These are phyloP conservation scores for Neotragus moschatus DNA, from an alignment of 2,113 vertebrate genomes.

Conservation along the genomic window DNA sequence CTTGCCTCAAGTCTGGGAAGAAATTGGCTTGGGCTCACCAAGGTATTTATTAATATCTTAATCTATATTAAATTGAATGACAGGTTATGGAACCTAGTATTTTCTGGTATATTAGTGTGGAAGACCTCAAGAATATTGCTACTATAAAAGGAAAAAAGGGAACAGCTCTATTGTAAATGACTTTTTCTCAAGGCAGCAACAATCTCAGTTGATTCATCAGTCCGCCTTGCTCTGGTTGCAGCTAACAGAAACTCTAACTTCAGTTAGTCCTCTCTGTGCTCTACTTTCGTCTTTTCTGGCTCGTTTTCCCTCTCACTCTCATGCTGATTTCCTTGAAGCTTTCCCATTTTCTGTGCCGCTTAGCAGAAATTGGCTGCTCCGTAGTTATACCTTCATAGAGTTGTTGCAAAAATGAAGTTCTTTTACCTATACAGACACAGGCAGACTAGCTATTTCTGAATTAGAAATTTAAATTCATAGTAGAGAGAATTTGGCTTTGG, in stretches of 20 bases:
- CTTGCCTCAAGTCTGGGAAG: slow-evolving; percentile 90
- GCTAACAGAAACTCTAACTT: neutral
- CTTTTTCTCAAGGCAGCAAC: neutral
- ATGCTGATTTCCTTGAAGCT: neutral
- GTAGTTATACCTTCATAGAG: neutral
- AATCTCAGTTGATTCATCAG: neutral
- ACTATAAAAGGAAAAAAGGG: neutral
- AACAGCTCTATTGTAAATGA: neutral
- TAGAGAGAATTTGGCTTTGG: neutral
- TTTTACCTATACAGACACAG: neutral
- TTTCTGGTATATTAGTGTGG: neutral
- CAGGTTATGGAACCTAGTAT: neutral
- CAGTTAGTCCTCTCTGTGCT: neutral
- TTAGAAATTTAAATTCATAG: neutral
- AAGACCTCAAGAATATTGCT: neutral
- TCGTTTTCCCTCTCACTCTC: neutral
- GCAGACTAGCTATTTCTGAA: neutral
- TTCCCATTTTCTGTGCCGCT: neutral
- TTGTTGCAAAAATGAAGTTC: neutral
- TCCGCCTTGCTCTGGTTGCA: neutral
- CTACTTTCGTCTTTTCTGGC: neutral
- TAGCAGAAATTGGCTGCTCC: neutral
- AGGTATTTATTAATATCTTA: slow-evolving; percentile 81
- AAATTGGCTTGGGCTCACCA: slow-evolving; percentile 94
- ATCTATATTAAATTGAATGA: slow-evolving; percentile 25